Evolutionary conservation across 1,140 invertebrate species (phyloP), one percentile per base, ranked within the genome.

Genomic region (Dinoponera quadriceps): DNA sequence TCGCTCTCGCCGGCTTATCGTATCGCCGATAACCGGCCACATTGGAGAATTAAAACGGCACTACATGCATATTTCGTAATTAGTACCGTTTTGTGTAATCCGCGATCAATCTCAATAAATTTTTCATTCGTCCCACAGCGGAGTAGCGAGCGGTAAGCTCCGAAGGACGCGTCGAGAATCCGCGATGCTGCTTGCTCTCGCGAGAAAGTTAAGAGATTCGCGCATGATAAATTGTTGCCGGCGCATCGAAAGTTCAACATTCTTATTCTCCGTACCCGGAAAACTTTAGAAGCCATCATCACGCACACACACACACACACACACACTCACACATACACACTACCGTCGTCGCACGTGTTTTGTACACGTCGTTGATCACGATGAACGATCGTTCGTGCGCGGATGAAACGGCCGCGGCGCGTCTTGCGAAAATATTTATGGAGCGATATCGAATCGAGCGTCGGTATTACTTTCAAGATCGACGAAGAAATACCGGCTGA

Each of bases 381-480:
- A 82, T 60, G 77, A 85, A 55, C 49, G 87, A 87, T 85, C 83
- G 62, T 68, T 75, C 38, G 20, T 51, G 25, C 25, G 14, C 27
- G 9, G 3, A 9, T 38, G 22, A 72, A 72, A 69, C 22, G 51
- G 48, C 44, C 57, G 14, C 3, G 38, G 38, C 38, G 29, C 66
- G 54, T 57, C 72, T 85, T 85, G 44, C 54, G 77, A 82, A 88
- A 88, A 88, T 88, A 85, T 88, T 88, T 85, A 87, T 75, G 72
- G 44, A 59, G 7, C 44, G 7, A 16, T 83, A 86, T 85, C 80
- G 73, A 69, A 86, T 81, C 73, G 73, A 74, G 48, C 49, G 18
- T 55, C 14, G 59, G 33, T 48, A 59, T 63, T 72, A 22, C 48
- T 57, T 20, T 2, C 44, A 48, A 14, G 49, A 78, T 78, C 20